Percentiles rank a stretch among this genome's conserved stretches.
Evolutionary conservation across 1,140 invertebrate species (phyloP).

Genomic region (Drosophila ogumai): DNA sequence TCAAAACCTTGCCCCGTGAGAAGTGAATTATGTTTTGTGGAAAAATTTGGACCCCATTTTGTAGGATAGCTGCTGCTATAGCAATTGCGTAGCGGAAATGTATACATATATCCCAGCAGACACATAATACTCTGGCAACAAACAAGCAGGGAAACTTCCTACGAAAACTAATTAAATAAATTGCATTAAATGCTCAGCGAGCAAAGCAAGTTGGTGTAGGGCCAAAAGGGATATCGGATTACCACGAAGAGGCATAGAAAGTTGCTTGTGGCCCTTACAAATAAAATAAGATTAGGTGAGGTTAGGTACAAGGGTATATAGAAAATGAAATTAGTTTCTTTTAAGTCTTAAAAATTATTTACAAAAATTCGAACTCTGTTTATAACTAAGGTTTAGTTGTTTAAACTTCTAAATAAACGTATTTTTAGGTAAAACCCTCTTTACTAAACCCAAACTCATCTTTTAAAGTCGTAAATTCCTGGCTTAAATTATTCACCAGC

Average conservation of each 20-base stretch:
- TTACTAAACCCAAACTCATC: neutral
- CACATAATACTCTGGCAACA: conserved; percentile 8
- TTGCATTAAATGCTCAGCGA: conserved; percentile 54
- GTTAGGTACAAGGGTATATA: neutral
- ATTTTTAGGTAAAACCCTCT: neutral
- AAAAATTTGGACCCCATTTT: conserved; percentile 47
- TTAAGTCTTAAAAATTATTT: neutral
- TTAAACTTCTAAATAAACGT: too few species aligned
- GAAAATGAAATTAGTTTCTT: too few species aligned
- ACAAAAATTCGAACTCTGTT: rapidly evolving
- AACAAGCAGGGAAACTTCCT: conserved; percentile 47
- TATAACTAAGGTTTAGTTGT: neutral
- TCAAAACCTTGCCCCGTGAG: conserved; percentile 39
- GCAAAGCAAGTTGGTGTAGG: conserved; percentile 47
- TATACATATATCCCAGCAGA: conserved; percentile 23
- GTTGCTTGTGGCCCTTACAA: neutral
- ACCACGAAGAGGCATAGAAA: conserved; percentile 26
- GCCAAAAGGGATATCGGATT: conserved; percentile 58
- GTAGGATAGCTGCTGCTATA: conserved; percentile 1
- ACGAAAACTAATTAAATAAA: conserved; percentile 79
- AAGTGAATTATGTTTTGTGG: conserved; percentile 63
- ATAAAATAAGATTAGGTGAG: neutral
- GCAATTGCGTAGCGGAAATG: conserved; percentile 29
- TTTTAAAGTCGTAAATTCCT: conserved; percentile 6
- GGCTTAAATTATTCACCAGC: conserved; percentile 14